Evolutionary conservation across 2,113 vertebrate genomes (phyloP).

Genomic region (western clawed frog (Xenopus tropicalis)): UCB_Xtro_10.0 CM004448.2:68154501-68155000

Average conservation of each 20-base stretch:
- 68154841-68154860: not conserved
- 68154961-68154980: too few species aligned
- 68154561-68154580: constrained; percentile 31
- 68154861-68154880: not conserved
- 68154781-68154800: constrained; percentile 32
- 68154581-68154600: constrained; percentile 40
- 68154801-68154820: constrained; percentile 31
- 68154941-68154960: too few species aligned
- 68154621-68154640: constrained; percentile 25
- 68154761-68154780: constrained; percentile 30
- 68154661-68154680: constrained; percentile 30
- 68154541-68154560: constrained; percentile 24
- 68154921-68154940: too few species aligned
- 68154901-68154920: not conserved
- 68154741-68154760: constrained; percentile 40
- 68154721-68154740: constrained; percentile 43
- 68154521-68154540: constrained; percentile 6
- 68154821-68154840: constrained; percentile 10
- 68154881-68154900: not conserved
- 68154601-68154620: constrained; percentile 36
- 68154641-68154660: constrained; percentile 19
- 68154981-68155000: too few species aligned
- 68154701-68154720: constrained; percentile 28
- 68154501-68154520: constrained; percentile 4
- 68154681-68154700: constrained; percentile 30